Base-by-base conservation (phyloP, 2,888 invertebrate genomes). In the Atethmia centrago region DNA sequence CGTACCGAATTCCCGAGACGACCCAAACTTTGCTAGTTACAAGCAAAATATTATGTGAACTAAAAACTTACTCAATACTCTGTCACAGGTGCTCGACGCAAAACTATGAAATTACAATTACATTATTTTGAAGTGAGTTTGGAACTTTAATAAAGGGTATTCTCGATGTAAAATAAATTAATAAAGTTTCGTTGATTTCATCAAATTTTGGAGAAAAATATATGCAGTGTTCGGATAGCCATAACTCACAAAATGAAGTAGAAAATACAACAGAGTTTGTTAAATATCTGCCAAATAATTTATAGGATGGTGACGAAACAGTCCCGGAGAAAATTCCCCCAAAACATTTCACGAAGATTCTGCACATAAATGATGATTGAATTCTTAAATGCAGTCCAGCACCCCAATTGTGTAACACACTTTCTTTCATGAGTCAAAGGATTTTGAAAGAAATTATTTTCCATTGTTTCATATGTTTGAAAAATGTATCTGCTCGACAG, bases 21-120 rank as follows among this genome's bases (percentile, higher is more conserved):
- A 66, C 49, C 7, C 36, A 21, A 74, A 82, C 67, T 85, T 82
- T 59, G 67, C 72, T 68, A 71, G 70, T 77, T 73, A 82, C 62
- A 63, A 53, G 58, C 59, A 83, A 85, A 83, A 83, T 71, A 85
- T 85, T 79, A 65, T 14, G 55, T 21, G 2, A 79, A 74, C 69
- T 70, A 71, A 71, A 79, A 85, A 82, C 73, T 82, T 77, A 45
- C 63, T 67, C 58, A 69, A 53, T 71, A 49, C 36, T 56, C 75
- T 25, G 51, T 25, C 67, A 77, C 82, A 82, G 85, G 79, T 82
- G 85, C 59, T 55, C 25, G 25, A 70, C 21, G 56, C 10, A 47
- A 61, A 72, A 82, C 78, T 65, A 67, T 56, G 63, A 69, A 73
- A 72, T 73, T 61, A 77, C 55, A 83, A 51, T 72, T 61, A 85